Evolutionary conservation across 2,888 invertebrate genomes (phyloP), one percentile per base, ranked within the genome.

Genomic region (Epiblema foenella): DNA sequence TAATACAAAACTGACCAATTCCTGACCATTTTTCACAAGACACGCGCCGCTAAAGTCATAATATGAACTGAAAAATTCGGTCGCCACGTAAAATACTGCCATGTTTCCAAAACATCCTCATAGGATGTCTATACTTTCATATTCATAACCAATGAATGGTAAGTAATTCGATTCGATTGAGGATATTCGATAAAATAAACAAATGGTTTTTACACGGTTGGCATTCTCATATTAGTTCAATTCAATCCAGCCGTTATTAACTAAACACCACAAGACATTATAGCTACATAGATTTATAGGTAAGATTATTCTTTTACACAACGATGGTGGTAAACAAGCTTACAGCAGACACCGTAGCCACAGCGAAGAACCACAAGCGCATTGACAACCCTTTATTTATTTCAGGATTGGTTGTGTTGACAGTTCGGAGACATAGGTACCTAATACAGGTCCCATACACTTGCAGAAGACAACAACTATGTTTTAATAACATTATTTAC

Each of bases 91-190:
- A 88, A 88, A 88, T 84, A 86, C 73, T 72, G 69, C n/a, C 15
- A 68, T 86, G 87, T 89, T 88, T 80, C 82, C 81, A 88, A 82
- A 89, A 89, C 86, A 77, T 69, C 67, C 75, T 79, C 81, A 83
- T 78, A 79, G 86, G 85, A 83, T 79, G 78, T 76, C 70, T 70
- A 70, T 70, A 70, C 65, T 70, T 70, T 65, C 70, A 52, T 51
- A 60, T 70, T 59, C 70, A 65, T 51, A 60, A 57, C 49, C 63
- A 37, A 51, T 66, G 70, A 70, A 60, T 70, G 69, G 52, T 20
- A 70, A 70, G 59, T 70, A 70, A 70, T 65, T 54, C 33, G 65
- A 70, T n/a, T 20, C 63, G 49, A 29, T 60, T 18, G 63, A 52
- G 63, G 63, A 37, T 63, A 63, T 68, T 59, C 67, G 17, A 29